These are phyloP conservation scores for Creontiades dilutus DNA, from an alignment of 2,888 invertebrate genomes.

Conservation along the genomic window DNA sequence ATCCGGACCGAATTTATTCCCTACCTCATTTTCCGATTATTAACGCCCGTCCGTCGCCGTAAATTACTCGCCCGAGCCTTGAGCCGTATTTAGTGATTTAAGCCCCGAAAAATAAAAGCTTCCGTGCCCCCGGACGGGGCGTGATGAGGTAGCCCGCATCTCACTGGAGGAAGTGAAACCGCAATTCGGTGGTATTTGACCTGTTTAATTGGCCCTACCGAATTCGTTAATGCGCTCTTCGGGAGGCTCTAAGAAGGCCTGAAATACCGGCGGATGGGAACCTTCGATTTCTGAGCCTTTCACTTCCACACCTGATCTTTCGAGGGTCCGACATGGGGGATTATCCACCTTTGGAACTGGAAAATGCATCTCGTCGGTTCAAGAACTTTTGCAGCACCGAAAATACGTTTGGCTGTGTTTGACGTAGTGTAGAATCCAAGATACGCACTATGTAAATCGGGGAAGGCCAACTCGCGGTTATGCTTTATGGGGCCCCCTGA, in stretches of 20 bases:
- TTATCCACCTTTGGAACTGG: no score
- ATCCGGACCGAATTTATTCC: background rate
- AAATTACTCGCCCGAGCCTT: background rate
- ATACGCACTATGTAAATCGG: no score
- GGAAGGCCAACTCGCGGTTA: no score
- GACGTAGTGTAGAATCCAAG: no score
- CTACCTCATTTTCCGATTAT: slow-evolving; percentile 26
- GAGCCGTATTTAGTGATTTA: slow-evolving; percentile 4
- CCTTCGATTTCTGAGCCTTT: background rate
- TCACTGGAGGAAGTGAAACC: background rate
- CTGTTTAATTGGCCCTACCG: slow-evolving; percentile 35
- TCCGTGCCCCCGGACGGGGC: background rate
- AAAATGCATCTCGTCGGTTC: no score
- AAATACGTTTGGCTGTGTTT: no score
- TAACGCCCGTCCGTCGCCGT: background rate
- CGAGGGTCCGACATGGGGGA: background rate
- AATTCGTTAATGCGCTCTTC: slow-evolving; percentile 12
- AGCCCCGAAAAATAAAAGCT: background rate
- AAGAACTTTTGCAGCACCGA: no score
- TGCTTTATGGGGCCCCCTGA: no score
- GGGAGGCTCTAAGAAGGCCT: background rate
- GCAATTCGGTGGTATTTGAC: background rate
- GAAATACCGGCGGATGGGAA: slow-evolving; percentile 1
- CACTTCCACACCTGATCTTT: slow-evolving; percentile 28
- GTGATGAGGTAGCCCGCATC: slow-evolving; percentile 30